Percentiles rank a stretch among this genome's conserved stretches.
phyloP scores from a whole-genome alignment of 2,888 invertebrate species.

The Harpagoxenus sublaevis region DNA sequence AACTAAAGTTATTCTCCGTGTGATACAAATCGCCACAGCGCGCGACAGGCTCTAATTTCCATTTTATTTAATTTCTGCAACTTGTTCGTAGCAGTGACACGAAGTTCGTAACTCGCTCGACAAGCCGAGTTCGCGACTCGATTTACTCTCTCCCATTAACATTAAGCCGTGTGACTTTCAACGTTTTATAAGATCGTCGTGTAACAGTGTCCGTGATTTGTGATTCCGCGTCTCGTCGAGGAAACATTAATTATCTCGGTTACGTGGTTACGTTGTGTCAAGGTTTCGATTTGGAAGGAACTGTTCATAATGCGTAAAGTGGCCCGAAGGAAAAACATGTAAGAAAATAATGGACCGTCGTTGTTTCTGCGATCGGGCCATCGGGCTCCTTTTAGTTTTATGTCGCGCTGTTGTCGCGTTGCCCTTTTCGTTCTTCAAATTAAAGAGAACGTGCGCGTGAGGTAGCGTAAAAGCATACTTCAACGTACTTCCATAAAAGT shows the following conservation, averaged over 20 bases:
- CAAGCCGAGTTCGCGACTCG: slow-evolving; percentile 41
- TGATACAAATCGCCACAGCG: slow-evolving; percentile 28
- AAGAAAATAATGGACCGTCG: slow-evolving; percentile 1
- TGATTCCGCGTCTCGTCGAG: background rate
- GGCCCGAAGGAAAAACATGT: background rate
- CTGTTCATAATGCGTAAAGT: background rate
- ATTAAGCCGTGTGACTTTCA: background rate
- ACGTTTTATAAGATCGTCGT: slow-evolving; percentile 40
- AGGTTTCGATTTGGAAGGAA: background rate
- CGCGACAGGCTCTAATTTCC: slow-evolving; percentile 41
- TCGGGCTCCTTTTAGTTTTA: background rate
- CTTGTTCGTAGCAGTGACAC: slow-evolving; percentile 37
- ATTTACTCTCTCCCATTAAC: slow-evolving; percentile 40
- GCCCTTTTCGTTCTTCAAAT: slow-evolving; percentile 17
- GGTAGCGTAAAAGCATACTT: slow-evolving; percentile 14
- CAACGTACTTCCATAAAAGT: slow-evolving; percentile 47
- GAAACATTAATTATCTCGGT: slow-evolving; percentile 15
- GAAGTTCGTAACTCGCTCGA: slow-evolving; percentile 42
- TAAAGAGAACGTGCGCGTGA: slow-evolving; percentile 20
- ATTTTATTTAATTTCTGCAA: slow-evolving; percentile 54
- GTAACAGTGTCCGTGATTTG: slow-evolving; percentile 11
- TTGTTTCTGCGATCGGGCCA: slow-evolving; percentile 2
- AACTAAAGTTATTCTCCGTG: slow-evolving; percentile 16
- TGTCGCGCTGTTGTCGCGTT: background rate
- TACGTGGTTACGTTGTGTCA: background rate